Conservation (phyloP, 2,113 vertebrate genomes). For the Coregonus clupeaformis region DNA sequence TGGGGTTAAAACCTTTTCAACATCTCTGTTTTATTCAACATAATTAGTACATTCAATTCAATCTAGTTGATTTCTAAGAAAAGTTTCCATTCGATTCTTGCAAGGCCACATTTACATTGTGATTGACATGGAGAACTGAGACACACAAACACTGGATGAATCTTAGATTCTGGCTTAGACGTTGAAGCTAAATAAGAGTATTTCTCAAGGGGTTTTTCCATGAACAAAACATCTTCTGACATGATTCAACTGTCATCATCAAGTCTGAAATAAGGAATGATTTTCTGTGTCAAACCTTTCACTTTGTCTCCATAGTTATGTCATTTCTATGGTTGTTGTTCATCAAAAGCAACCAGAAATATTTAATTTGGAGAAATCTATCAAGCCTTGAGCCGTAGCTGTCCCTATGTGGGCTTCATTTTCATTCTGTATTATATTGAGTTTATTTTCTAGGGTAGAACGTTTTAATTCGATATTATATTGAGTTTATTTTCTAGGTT, state of each 20-base stretch:
- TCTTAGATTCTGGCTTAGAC: neutral
- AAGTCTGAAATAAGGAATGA: neutral
- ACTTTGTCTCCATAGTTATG: neutral
- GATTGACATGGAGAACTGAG: neutral
- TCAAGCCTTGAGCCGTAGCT: constrained; percentile 7
- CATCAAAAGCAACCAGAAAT: neutral
- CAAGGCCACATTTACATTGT: neutral
- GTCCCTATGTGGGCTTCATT: neutral
- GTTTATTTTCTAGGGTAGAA: no score
- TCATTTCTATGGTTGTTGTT: neutral
- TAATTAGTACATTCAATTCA: neutral
- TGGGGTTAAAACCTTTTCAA: no score
- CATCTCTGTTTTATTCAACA: neutral
- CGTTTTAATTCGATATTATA: no score
- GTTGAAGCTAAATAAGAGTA: neutral
- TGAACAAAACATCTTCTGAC: neutral
- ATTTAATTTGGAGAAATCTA: constrained; percentile 18
- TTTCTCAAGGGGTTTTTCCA: no score
- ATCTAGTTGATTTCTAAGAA: neutral
- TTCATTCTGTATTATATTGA: neutral
- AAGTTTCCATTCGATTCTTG: neutral
- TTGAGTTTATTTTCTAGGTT: no score
- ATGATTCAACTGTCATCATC: neutral
- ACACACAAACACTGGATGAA: neutral
- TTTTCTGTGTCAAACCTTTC: neutral